Conservation (phyloP, 2,888 invertebrate species). For the Siphlonurus alternatus region DNA sequence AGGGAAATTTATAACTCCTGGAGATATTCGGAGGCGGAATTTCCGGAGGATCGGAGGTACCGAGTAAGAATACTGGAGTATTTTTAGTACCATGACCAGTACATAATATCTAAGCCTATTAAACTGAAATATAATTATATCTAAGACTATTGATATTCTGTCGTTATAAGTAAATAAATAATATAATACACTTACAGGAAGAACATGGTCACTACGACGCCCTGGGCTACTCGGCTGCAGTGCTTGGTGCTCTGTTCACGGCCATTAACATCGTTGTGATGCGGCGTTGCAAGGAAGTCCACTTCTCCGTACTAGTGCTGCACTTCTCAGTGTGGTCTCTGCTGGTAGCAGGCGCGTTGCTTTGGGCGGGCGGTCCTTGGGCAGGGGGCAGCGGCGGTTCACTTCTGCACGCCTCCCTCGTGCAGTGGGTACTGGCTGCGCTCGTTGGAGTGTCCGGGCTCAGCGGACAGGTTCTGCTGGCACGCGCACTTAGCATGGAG, state of each 20-base stretch:
- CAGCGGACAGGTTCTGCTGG: conserved; percentile 27
- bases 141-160: too few relatives aligned
- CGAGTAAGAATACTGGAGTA: too few relatives aligned
- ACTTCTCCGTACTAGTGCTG: conserved; percentile 28
- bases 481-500: conserved; percentile 28
- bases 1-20: too few relatives aligned
- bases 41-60: too few relatives aligned
- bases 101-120: too few relatives aligned
- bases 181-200: too few relatives aligned
- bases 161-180: too few relatives aligned
- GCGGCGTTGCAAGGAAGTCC: conserved; percentile 30
- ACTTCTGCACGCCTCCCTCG: not conserved
- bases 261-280: conserved; percentile 31
- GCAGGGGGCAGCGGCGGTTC: not conserved
- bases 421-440: conserved; percentile 14
- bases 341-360: conserved; percentile 22
- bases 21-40: too few relatives aligned
- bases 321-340: conserved; percentile 28
- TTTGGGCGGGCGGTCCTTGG: not conserved
- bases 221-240: conserved; percentile 27
- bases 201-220: conserved; percentile 22
- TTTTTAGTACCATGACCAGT: too few relatives aligned
- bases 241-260: conserved; percentile 28
- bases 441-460: conserved; percentile 25
- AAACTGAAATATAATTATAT: too few relatives aligned